Percentiles rank a stretch among this genome's conserved stretches.
phyloP scores from a whole-genome alignment of 2,797 vertebrate species.

The Xenentodon cancila region DNA sequence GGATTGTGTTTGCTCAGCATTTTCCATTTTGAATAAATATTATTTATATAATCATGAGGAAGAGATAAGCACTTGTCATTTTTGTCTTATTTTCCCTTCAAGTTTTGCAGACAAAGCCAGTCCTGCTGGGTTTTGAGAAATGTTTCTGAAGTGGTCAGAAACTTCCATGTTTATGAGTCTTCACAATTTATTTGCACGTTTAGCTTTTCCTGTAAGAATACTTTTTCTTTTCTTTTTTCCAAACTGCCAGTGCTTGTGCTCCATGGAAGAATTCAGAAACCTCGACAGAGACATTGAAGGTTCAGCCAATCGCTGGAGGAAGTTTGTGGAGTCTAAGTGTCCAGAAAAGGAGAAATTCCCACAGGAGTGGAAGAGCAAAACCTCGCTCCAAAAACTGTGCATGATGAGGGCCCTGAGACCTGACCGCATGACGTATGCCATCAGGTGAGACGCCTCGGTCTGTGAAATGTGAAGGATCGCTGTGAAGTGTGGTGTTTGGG shows the following conservation, averaged over 20 bases:
- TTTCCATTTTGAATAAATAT: conserved; percentile 64
- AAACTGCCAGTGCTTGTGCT: conserved; percentile 85
- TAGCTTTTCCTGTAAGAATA: not conserved
- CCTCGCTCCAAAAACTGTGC: conserved; percentile 90
- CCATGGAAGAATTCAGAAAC: conserved; percentile 91
- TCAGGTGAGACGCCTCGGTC: conserved; percentile 81
- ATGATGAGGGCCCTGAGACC: conserved; percentile 91
- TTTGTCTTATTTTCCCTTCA: conserved; percentile 15
- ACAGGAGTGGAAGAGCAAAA: conserved; percentile 96
- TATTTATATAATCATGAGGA: conserved; percentile 52
- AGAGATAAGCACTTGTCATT: conserved; percentile 57
- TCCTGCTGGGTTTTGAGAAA: conserved; percentile 48
- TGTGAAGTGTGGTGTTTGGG: conserved; percentile 13
- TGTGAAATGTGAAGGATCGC: conserved; percentile 19
- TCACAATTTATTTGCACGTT: conserved; percentile 16
- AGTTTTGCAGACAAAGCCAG: conserved; percentile 56
- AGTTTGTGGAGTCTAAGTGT: conserved; percentile 92
- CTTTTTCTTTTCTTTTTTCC: conserved; percentile 1
- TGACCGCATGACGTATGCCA: conserved; percentile 91
- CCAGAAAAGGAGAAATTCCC: conserved; percentile 96
- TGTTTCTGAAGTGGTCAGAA: conserved; percentile 32
- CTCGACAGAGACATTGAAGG: conserved; percentile 94
- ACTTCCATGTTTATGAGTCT: conserved; percentile 30
- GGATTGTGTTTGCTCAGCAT: conserved; percentile 67
- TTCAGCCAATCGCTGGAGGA: conserved; percentile 94